Evolutionary conservation across 1,140 invertebrate genomes (phyloP), one percentile per base, ranked within the genome.

Genomic region (Lucilia cuprina): DNA sequence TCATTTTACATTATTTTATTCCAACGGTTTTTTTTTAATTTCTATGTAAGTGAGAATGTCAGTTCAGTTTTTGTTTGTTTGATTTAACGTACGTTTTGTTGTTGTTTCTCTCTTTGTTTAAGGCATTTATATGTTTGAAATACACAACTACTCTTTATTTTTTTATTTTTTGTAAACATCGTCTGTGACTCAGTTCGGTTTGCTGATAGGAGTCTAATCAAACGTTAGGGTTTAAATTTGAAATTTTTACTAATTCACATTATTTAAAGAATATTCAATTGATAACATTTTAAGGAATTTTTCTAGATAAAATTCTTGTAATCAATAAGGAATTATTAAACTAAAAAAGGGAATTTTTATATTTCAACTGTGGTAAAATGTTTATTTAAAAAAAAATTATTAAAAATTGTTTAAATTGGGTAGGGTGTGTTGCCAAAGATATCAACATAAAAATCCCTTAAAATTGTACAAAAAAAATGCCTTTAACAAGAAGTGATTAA

Each of bases 131-230:
- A 2, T 49, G 9, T 49, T 49, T 49, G 13, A 55, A 55, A 55
- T 30, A 30, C 25, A 55, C 17, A 60, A 17, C 55, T 60, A n/a
- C 55, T 60, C 55, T 21, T 21, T 7, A 70, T 70, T 70, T 8
- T 70, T 21, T 70, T 70, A 8, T 70, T 70, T 70, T 21, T 19
- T 70, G 7, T 70, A 21, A 19, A 7, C 9, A 70, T 21, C n/a
- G 65, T 70, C 65, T 25, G 65, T 70, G 65, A 70, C 65, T 70
- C 65, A 70, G 65, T 70, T 21, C 19, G 65, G 25, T 70, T 55
- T 70, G n/a, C 65, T 21, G 65, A 70, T 70, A 70, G 8, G 10
- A 70, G 21, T 70, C 7, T 17, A n/a, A 17, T n/a, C 55, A 5
- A 14, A n/a, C 65, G 65, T 70, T 70, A 70, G 65, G 65, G 19